Conservation (phyloP, 2,888 invertebrate species). For the Horisme vitalbata region DNA sequence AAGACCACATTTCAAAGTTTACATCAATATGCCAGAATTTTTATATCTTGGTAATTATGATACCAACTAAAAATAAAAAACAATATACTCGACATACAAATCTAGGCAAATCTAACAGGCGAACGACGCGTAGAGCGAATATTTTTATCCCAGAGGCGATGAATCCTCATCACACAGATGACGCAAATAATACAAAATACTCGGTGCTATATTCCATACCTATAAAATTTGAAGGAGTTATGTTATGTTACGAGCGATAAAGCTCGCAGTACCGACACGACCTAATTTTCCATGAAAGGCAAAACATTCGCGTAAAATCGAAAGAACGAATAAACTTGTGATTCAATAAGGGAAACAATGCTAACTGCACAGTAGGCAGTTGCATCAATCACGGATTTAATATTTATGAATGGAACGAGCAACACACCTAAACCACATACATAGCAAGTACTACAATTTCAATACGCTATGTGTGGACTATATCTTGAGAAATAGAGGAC, state of each 20-base stretch:
- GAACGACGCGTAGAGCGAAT: constrained; percentile 20
- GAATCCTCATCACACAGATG: constrained; percentile 14
- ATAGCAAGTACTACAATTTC: too few relatives aligned
- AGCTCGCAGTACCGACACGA: constrained; percentile 17
- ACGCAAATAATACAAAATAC: constrained; percentile 31
- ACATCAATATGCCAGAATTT: neutral
- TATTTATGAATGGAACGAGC: constrained; percentile 13
- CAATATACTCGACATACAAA: constrained; percentile 2
- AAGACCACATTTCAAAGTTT: constrained; percentile 3
- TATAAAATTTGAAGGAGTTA: constrained; percentile 20
- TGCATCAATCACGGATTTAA: constrained; percentile 4
- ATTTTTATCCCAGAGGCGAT: constrained; percentile 25
- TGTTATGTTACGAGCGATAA: constrained; percentile 24
- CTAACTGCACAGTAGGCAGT: neutral
- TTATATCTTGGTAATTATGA: neutral
- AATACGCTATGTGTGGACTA: too few relatives aligned
- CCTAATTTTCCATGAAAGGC: constrained; percentile 36
- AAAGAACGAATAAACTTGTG: constrained; percentile 7
- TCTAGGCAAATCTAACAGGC: constrained; percentile 24
- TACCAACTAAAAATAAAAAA: neutral
- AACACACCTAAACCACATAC: neutral
- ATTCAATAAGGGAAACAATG: constrained; percentile 16
- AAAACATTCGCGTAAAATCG: constrained; percentile 13
- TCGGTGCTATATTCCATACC: constrained; percentile 22
- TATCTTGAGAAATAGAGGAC: too few relatives aligned